Conservation (phyloP, 2,888 invertebrate genomes). For the Schrankia costaestrigalis region DNA sequence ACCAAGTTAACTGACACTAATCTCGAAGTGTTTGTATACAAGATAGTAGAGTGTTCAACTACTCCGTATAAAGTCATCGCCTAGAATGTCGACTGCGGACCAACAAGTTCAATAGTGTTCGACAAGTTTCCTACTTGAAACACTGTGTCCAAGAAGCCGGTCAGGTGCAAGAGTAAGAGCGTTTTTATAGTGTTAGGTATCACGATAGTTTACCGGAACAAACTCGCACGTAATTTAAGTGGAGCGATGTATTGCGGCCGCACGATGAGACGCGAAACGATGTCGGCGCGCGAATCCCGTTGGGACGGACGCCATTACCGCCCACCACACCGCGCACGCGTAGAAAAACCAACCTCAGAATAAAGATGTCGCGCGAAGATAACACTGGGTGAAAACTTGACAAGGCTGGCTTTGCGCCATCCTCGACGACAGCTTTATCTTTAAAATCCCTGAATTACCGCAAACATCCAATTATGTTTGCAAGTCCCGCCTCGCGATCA, state of each 20-base stretch:
- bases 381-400: conserved; percentile 66
- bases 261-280: conserved; percentile 76
- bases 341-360: conserved; percentile 68
- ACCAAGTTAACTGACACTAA: conserved; percentile 30
- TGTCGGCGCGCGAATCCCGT: conserved; percentile 75
- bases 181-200: conserved; percentile 51
- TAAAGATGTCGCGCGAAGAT: conserved; percentile 71
- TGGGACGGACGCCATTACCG: conserved; percentile 75
- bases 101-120: conserved; percentile 22
- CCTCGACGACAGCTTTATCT: conserved; percentile 52
- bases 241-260: conserved; percentile 76
- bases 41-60: neutral
- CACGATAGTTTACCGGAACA: conserved; percentile 69
- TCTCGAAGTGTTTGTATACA: conserved; percentile 20
- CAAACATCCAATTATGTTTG: conserved; percentile 67
- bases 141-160: conserved; percentile 18
- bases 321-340: conserved; percentile 71
- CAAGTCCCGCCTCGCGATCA: conserved; percentile 51
- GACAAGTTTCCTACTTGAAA: conserved; percentile 20
- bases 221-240: conserved; percentile 72
- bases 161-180: conserved; percentile 36
- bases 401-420: conserved; percentile 52
- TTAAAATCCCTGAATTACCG: conserved; percentile 55
- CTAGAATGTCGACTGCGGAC: conserved; percentile 5
- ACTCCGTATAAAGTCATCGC: conserved; percentile 8